Conservation (phyloP, 2,113 vertebrate genomes). For the Amazona vittata region DNA sequence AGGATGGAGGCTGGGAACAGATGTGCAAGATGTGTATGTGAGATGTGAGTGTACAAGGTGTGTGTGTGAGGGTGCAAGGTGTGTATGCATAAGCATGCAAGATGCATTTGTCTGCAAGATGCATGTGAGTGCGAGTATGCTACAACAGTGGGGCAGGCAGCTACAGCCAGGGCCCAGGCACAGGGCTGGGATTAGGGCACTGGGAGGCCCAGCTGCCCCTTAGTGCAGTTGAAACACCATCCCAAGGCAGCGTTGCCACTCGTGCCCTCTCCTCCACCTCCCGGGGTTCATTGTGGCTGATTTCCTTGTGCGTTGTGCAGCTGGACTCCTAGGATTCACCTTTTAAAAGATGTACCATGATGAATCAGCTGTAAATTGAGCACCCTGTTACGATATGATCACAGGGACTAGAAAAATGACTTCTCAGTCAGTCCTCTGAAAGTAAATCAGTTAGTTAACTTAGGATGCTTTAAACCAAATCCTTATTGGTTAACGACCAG, state of each 20-base stretch:
- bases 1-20: slow-evolving; percentile 23
- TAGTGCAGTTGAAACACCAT: neutral
- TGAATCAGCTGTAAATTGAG: neutral
- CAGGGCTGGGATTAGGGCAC: fast-evolving
- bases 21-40: neutral
- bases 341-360: neutral
- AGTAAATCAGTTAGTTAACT: neutral
- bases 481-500: neutral
- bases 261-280: neutral
- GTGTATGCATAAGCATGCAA: fast-evolving
- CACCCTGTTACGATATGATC: neutral
- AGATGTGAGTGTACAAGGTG: neutral
- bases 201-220: neutral
- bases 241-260: fast-evolving
- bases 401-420: neutral
- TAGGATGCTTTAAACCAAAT: neutral
- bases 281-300: fast-evolving
- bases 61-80: neutral
- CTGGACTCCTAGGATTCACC: neutral
- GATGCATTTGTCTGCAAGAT: neutral
- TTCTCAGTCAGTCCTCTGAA: neutral
- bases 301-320: neutral
- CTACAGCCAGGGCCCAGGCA: fast-evolving
- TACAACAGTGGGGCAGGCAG: neutral
- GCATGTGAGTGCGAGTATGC: fast-evolving